Conservation (phyloP, 2,113 vertebrate genomes). For the Hiodon alosoides region DNA sequence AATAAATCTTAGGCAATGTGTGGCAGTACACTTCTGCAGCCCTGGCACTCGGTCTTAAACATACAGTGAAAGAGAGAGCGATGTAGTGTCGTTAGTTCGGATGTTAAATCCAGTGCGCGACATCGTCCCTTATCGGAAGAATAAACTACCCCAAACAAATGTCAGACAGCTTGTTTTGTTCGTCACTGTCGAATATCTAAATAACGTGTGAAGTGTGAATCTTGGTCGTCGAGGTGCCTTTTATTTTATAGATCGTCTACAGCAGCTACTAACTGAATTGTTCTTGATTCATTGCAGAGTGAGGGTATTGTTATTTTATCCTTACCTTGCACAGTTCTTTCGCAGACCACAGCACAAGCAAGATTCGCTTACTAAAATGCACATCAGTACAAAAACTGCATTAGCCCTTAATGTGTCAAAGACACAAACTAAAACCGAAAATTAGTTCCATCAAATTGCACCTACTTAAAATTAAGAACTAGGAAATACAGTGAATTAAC, state of each 20-base stretch:
- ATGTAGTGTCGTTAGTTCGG: too few relatives aligned
- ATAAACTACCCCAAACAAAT: too few relatives aligned
- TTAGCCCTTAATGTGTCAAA: background rate
- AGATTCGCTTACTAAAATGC: background rate
- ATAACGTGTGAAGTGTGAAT: too few relatives aligned
- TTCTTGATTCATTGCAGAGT: background rate
- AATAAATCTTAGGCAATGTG: too few relatives aligned
- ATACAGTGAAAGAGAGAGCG: too few relatives aligned
- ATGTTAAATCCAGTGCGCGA: too few relatives aligned
- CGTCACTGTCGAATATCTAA: too few relatives aligned
- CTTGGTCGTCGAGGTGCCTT: too few relatives aligned
- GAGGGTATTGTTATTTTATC: background rate
- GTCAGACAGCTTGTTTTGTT: too few relatives aligned
- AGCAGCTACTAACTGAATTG: background rate
- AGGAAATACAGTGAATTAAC: background rate
- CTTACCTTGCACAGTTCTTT: background rate
- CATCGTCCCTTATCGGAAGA: too few relatives aligned
- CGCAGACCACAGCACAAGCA: background rate
- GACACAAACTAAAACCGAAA: slow-evolving; percentile 6
- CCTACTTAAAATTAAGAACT: background rate
- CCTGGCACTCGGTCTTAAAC: too few relatives aligned
- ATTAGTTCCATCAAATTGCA: slow-evolving; percentile 24
- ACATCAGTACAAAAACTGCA: background rate
- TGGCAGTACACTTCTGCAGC: too few relatives aligned
- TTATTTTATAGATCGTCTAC: background rate